A percentile compares a stretch with the other conserved stretches of the same genome.
phyloP scores from a whole-genome alignment of 64 coral and sea anemone genomes.

The Montipora foliosa region DNA sequence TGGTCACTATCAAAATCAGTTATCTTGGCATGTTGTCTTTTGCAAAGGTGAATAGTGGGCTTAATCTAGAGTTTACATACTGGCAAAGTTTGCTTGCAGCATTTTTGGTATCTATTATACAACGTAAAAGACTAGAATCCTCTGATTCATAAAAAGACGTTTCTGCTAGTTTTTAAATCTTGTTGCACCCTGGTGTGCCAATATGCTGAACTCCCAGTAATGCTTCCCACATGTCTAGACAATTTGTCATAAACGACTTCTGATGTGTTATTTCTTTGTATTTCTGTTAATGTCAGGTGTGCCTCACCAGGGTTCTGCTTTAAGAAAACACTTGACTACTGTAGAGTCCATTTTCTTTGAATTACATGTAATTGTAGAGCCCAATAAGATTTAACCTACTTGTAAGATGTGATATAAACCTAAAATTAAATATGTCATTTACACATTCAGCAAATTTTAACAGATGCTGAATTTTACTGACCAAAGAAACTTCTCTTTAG shows the following conservation, averaged over 20 bases:
- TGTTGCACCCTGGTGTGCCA: neutral
- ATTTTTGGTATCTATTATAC: too few species aligned
- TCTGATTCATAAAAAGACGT: too few species aligned
- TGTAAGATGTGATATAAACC: constrained; percentile 33
- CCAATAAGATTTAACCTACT: constrained; percentile 18
- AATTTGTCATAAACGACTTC: neutral
- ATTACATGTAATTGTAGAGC: constrained; percentile 25
- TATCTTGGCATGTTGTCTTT: too few species aligned
- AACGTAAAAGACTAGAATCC: too few species aligned
- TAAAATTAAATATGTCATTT: neutral
- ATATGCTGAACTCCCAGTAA: too few species aligned
- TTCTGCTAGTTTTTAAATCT: neutral
- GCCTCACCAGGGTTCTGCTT: constrained; percentile 52
- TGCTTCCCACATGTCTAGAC: neutral
- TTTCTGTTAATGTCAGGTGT: constrained; percentile 23
- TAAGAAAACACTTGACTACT: constrained; percentile 31
- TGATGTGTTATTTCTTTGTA: constrained; percentile 21
- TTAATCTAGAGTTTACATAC: too few species aligned
- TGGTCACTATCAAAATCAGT: too few species aligned
- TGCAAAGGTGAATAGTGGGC: too few species aligned
- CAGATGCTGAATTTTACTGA: too few species aligned
- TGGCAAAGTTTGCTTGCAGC: too few species aligned
- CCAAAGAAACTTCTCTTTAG: too few species aligned
- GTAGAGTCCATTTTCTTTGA: constrained; percentile 35
- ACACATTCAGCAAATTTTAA: too few species aligned